Evolutionary conservation across 2,113 vertebrate species (phyloP).

Genomic region (Oplegnathus fasciatus): DNA sequence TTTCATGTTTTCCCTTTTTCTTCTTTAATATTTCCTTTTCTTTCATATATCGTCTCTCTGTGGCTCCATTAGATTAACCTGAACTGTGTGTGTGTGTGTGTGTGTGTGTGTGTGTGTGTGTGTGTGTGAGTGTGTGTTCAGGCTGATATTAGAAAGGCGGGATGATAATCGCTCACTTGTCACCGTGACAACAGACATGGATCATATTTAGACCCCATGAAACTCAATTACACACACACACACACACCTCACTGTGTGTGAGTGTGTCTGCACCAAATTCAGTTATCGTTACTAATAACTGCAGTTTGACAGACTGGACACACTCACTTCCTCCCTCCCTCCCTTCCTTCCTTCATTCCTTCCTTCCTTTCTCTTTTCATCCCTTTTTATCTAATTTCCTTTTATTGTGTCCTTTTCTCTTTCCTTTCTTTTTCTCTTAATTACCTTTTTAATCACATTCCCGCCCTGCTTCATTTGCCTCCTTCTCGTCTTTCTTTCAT

Average conservation of each 20-base stretch:
- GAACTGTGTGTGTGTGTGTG: not conserved
- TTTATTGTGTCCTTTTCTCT: no score
- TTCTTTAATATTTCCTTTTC: not conserved
- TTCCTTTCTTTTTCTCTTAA: not conserved
- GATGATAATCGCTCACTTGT: constrained; percentile 55
- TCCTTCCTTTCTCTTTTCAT: not conserved
- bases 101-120: constrained; percentile 13
- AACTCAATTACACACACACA: constrained; percentile 34
- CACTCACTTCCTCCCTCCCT: not conserved
- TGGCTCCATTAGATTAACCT: constrained; percentile 32
- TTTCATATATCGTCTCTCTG: not conserved
- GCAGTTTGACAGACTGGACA: constrained; percentile 16
- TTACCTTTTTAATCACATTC: not conserved
- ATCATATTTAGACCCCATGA: constrained; percentile 47
- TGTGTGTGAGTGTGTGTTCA: not conserved
- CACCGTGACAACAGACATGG: constrained; percentile 47
- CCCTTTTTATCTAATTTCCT: not conserved
- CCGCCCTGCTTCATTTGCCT: no score
- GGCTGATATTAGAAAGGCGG: constrained; percentile 44
- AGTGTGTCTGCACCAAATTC: not conserved
- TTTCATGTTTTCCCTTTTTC: not conserved
- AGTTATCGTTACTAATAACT: constrained; percentile 32
- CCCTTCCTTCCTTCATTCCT: no score
- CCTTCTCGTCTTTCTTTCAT: not conserved
- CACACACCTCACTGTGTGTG: not conserved